Conservation (phyloP, 2,888 invertebrate genomes). For the Lithophane socia region DNA sequence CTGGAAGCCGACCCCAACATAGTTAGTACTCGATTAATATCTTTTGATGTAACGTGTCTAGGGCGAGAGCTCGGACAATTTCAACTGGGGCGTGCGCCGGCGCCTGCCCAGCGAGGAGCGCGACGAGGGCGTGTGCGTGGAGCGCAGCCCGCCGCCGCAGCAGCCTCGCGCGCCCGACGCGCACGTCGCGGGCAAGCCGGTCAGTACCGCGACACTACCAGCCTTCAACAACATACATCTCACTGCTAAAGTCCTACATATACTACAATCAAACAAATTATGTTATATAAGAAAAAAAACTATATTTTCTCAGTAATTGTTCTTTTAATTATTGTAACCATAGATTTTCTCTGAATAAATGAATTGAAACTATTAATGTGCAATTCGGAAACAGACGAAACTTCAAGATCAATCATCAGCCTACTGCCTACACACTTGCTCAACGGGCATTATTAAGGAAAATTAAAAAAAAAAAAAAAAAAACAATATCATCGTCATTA, state of each 20-base stretch:
- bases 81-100: constrained; percentile 98
- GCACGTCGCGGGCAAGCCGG: constrained; percentile 73
- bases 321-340: neutral
- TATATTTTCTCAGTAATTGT: neutral
- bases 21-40: neutral
- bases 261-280: neutral
- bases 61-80: constrained; percentile 98
- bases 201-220: constrained; percentile 50
- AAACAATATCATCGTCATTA: neutral
- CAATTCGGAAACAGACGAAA: neutral
- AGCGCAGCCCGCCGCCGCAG: constrained; percentile 80
- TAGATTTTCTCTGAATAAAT: neutral
- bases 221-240: neutral
- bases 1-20: too few relatives aligned
- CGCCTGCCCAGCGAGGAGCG: constrained; percentile 94
- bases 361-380: neutral
- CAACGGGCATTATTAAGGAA: neutral
- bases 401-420: neutral
- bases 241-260: neutral
- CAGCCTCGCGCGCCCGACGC: constrained; percentile 70
- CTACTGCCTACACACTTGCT: neutral
- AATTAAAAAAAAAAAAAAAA: too few relatives aligned
- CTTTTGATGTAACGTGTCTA: constrained; percentile 70
- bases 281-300: neutral
- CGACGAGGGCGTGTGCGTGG: constrained; percentile 73